Evolutionary conservation across 1,140 invertebrate species (phyloP), one percentile per base, ranked within the genome.

Genomic region (Drosophila malerkotliana): DNA sequence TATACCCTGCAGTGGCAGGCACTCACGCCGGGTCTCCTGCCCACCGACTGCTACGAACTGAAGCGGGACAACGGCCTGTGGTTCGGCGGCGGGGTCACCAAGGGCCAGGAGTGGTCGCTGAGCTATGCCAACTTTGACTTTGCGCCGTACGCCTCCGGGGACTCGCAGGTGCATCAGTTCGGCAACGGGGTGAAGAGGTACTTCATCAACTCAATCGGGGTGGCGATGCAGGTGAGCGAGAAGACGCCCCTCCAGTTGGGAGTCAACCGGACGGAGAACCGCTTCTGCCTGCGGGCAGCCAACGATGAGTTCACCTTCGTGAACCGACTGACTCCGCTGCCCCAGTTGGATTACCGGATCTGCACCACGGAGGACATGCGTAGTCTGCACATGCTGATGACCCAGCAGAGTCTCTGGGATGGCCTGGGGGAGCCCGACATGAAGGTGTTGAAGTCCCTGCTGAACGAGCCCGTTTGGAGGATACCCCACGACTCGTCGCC

Each of bases 1-100:
- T 98, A 98, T 77, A 94, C 95, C 15, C 92, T 98, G 0, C 94
- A 95, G n/a, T 98, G 97, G 97, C 93, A 96, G 80, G 95, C 96
- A 21, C 91, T 96, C 1, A 92, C 92, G 15, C 89, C 94, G 12
- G 92, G 94, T 15, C 92, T 95, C 39, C 91, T 94, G 63, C 95
- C 96, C 1, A 96, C 94, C 6, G 97, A 98, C 82, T 98, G 97
- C 91, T 97, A 96, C 85, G 96, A 96, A 74, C 94, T 96, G 93
- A 93, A 93, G 2, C 91, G 92, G 2, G 93, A 94, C 10, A 93
- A 94, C 15, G 94, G 94, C 0, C 93, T 96, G 63, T 97, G 96
- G 96, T 97, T 96, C 74, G 97, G 97, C 0, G 96, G 96, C 1
- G 97, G 97, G 0, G 95, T 97, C 62, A 95, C 95, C 2, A 92